Conservation (phyloP, 2,113 vertebrate species). For the Actinemys pallida region DNA sequence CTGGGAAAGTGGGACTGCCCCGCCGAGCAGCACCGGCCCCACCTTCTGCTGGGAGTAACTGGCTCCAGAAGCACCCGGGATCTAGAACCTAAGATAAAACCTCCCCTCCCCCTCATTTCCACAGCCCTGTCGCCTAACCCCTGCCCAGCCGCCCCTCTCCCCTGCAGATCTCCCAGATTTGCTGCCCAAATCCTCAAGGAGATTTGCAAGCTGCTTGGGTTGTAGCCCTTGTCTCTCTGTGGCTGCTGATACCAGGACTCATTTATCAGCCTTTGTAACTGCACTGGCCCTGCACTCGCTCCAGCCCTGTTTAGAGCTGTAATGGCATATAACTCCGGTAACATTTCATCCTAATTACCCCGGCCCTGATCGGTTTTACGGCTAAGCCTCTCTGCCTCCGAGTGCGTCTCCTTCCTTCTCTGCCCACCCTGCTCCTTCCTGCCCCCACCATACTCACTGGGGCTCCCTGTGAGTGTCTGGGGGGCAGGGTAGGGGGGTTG, state of each 20-base stretch:
- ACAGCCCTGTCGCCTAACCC: accelerated
- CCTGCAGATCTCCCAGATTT: accelerated
- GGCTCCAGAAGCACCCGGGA: not conserved
- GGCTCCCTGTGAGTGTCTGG: accelerated
- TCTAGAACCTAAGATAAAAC: not conserved
- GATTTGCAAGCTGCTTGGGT: not conserved
- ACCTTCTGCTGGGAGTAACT: no score
- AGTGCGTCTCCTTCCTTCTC: not conserved
- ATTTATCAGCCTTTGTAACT: not conserved
- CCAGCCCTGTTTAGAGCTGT: not conserved
- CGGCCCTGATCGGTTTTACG: not conserved
- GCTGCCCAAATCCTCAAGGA: no score
- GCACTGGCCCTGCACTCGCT: not conserved
- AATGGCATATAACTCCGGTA: accelerated
- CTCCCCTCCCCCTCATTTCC: not conserved
- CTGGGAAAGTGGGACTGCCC: not conserved
- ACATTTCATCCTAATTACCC: not conserved
- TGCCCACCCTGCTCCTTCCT: not conserved
- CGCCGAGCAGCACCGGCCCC: not conserved
- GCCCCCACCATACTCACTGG: accelerated
- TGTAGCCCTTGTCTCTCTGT: not conserved
- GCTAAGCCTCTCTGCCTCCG: not conserved
- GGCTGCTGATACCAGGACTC: not conserved
- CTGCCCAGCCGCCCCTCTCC: not conserved
- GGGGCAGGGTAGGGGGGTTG: accelerated